Conservation (phyloP, 1,140 invertebrate species). For the Diachasma alloeum region DNA sequence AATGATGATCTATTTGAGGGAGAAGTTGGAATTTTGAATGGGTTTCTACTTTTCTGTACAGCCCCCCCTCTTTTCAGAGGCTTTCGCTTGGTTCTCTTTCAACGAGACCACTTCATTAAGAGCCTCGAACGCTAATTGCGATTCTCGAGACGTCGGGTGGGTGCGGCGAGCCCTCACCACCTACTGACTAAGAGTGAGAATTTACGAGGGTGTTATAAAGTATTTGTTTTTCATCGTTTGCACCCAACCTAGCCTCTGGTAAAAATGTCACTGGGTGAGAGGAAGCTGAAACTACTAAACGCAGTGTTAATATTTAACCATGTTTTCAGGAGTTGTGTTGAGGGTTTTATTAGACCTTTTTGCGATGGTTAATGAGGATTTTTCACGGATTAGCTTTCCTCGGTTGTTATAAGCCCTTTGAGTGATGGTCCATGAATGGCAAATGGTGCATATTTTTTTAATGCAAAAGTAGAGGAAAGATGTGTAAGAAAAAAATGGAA, state of each 20-base stretch:
- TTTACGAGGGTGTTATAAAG: slow-evolving; percentile 21
- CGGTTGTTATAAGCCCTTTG: no score
- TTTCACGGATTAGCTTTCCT: no score
- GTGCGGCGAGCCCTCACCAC: background rate
- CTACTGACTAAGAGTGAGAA: slow-evolving; percentile 1
- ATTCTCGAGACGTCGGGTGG: slow-evolving; percentile 20
- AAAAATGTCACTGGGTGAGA: background rate
- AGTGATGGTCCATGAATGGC: no score
- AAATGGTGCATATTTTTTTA: no score
- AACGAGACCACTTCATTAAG: slow-evolving; percentile 28
- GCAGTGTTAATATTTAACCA: background rate
- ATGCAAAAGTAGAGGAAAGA: no score
- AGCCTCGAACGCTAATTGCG: slow-evolving; percentile 32
- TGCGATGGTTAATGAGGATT: no score
- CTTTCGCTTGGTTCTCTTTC: slow-evolving; percentile 14
- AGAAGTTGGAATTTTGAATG: slow-evolving; percentile 1
- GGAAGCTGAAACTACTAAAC: background rate
- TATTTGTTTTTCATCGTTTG: slow-evolving; percentile 19
- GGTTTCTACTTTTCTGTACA: slow-evolving; percentile 6
- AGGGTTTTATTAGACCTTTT: no score
- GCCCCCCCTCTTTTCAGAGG: background rate
- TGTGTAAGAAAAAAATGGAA: no score
- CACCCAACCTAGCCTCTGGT: background rate
- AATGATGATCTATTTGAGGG: background rate
- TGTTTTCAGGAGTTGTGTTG: background rate